Percentiles rank a stretch among this genome's conserved stretches.
Evolutionary conservation across 2,113 vertebrate genomes (phyloP).

Genomic region (Xiphophorus hellerii): DNA sequence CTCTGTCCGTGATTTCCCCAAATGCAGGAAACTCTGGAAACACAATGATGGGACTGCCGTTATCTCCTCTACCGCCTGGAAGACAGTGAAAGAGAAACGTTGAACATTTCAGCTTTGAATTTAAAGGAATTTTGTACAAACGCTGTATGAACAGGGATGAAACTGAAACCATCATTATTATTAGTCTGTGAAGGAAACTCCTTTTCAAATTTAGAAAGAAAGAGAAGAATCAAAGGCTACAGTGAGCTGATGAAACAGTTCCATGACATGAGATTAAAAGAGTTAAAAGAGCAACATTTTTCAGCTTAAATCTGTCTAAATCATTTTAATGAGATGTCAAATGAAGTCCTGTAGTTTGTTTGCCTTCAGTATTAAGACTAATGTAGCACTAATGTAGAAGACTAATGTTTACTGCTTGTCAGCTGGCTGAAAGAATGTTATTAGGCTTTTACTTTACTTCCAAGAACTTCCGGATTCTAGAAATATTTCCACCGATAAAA

Average conservation of each 20-base stretch:
- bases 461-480: too few relatives aligned
- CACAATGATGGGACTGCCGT: constrained; percentile 94
- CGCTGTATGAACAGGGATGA: too few relatives aligned
- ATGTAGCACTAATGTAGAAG: too few relatives aligned
- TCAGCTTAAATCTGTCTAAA: background rate
- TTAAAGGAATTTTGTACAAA: background rate
- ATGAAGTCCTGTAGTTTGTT: background rate
- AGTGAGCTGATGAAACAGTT: background rate
- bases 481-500: too few relatives aligned
- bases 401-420: too few relatives aligned
- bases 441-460: too few relatives aligned
- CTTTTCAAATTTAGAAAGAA: background rate
- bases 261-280: background rate
- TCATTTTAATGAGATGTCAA: background rate
- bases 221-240: background rate
- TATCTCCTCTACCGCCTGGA: constrained; percentile 90
- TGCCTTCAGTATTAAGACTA: background rate
- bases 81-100: constrained; percentile 7
- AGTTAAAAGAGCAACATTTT: too few relatives aligned
- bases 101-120: background rate
- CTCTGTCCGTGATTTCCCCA: constrained; percentile 89
- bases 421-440: too few relatives aligned
- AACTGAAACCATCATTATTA: too few relatives aligned
- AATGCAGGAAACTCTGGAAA: constrained; percentile 96
- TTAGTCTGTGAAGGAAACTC: background rate